Conservation (phyloP, 2,888 invertebrate genomes). For the Megamerina dolium region DNA sequence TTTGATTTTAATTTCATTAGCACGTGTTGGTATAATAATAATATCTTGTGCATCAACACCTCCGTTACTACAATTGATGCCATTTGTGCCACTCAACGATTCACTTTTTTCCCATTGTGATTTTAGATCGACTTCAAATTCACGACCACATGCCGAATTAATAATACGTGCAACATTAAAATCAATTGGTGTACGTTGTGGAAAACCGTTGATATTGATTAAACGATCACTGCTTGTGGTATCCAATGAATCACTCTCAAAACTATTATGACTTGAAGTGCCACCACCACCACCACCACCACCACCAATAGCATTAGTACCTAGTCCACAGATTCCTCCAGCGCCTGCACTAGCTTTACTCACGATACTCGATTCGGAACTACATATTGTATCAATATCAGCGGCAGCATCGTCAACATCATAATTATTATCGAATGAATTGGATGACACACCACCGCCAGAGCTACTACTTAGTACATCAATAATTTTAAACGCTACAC, state of each 20-base stretch:
- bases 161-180: constrained; percentile 46
- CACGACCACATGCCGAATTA: constrained; percentile 43
- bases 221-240: constrained; percentile 37
- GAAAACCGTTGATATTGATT: constrained; percentile 26
- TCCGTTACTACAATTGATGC: constrained; percentile 7
- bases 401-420: constrained; percentile 24
- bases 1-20: constrained; percentile 45
- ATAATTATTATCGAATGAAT: constrained; percentile 18
- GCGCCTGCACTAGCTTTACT: constrained; percentile 38
- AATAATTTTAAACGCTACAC: constrained; percentile 58
- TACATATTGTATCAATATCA: constrained; percentile 36
- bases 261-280: constrained; percentile 40
- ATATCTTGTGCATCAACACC: constrained; percentile 54
- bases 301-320: too few relatives aligned
- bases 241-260: constrained; percentile 44
- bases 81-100: constrained; percentile 9
- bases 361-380: constrained; percentile 36
- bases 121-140: constrained; percentile 43
- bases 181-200: constrained; percentile 41
- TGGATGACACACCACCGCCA: constrained; percentile 4
- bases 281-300: constrained; percentile 37
- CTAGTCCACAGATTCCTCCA: too few relatives aligned
- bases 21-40: constrained; percentile 54
- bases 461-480: constrained; percentile 31
- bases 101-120: constrained; percentile 43